A percentile compares a stretch with the other conserved stretches of the same genome.
These are phyloP conservation scores for Drosophila cracens DNA, from an alignment of 2,888 invertebrate species.

Conservation along the genomic window DNA sequence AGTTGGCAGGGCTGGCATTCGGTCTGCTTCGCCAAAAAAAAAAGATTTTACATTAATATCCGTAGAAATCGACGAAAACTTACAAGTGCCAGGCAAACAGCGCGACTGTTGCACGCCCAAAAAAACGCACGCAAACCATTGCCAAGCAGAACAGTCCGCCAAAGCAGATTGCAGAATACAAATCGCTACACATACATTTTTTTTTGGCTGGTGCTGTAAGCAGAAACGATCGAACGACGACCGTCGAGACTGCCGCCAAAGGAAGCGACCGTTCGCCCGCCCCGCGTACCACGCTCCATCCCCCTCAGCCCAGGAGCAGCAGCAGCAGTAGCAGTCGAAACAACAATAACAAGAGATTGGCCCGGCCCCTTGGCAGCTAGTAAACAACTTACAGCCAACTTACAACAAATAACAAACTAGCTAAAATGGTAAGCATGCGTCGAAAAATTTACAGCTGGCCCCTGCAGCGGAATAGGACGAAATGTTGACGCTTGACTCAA, in stretches of 20 bases:
- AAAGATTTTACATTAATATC: conserved; percentile 54
- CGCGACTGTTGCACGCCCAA: conserved; percentile 49
- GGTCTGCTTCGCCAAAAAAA: conserved; percentile 62
- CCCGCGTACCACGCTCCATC: conserved; percentile 6
- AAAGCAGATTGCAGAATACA: conserved; percentile 23
- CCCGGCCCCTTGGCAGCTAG: conserved; percentile 30
- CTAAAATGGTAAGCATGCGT: conserved; percentile 62
- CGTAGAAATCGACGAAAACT: conserved; percentile 68
- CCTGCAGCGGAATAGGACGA: conserved; percentile 20
- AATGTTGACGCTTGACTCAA: conserved; percentile 15
- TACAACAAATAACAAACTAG: conserved; percentile 38
- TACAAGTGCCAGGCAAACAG: conserved; percentile 64
- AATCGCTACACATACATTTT: conserved; percentile 22
- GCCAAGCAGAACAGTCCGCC: conserved; percentile 20
- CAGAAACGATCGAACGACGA: conserved; percentile 57
- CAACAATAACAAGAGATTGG: conserved; percentile 49
- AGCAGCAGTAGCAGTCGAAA: conserved; percentile 41
- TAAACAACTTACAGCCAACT: conserved; percentile 45
- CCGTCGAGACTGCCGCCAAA: conserved; percentile 62
- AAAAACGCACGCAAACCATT: conserved; percentile 33
- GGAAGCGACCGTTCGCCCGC: conserved; percentile 56
- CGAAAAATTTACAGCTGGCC: conserved; percentile 34
- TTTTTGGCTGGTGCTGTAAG: conserved; percentile 57
- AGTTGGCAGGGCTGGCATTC: conserved; percentile 59
- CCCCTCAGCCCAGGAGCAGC: conserved; percentile 55